A percentile compares a stretch with the other conserved stretches of the same genome.
These are phyloP conservation scores for Macropus fuliginosus DNA, from an alignment of 2,797 vertebrate genomes.

Conservation along the genomic window DNA sequence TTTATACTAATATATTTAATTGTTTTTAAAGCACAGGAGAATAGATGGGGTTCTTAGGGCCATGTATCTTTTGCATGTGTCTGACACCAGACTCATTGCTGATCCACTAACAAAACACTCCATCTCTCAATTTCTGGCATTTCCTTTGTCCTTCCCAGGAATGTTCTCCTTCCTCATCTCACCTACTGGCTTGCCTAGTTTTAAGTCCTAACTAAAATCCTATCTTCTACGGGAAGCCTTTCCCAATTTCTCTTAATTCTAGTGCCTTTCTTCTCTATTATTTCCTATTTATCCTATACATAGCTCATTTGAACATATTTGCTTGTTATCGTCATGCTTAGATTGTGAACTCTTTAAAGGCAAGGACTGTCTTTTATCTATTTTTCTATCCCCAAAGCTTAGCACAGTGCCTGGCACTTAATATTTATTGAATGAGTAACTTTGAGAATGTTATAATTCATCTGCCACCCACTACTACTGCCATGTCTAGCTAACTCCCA, in stretches of 20 bases:
- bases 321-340: background rate
- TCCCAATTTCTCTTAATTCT: background rate
- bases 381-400: background rate
- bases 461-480: background rate
- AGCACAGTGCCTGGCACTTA: background rate
- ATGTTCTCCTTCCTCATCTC: background rate
- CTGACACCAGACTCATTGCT: background rate
- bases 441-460: background rate
- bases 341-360: background rate
- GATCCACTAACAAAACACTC: background rate
- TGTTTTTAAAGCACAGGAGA: background rate
- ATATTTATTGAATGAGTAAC: background rate
- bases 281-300: background rate
- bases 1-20: background rate
- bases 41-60: background rate
- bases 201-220: background rate
- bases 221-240: background rate
- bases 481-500: background rate
- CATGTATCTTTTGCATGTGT: background rate
- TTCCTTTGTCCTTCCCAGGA: background rate
- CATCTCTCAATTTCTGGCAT: background rate
- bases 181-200: background rate
- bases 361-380: background rate
- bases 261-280: background rate
- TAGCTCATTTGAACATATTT: background rate